These are phyloP conservation scores for Phthorimaea operculella DNA, from an alignment of 1,140 invertebrate genomes.

Conservation along the genomic window DNA sequence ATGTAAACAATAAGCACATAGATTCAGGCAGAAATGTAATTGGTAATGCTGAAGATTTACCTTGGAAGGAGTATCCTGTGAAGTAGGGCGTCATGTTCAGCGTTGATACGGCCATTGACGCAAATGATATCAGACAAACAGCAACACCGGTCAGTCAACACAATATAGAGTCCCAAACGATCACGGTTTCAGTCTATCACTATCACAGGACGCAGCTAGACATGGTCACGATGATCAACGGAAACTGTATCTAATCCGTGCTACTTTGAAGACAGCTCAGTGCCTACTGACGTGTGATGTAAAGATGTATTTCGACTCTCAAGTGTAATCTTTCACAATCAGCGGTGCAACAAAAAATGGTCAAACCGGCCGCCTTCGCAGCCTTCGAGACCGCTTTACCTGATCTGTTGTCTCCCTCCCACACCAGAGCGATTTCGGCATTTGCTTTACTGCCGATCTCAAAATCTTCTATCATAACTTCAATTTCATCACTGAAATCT, in stretches of 20 bases:
- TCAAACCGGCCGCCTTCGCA: slow-evolving; percentile 62
- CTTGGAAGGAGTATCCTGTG: slow-evolving; percentile 91
- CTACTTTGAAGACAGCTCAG: slow-evolving; percentile 66
- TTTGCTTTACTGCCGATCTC: slow-evolving; percentile 15
- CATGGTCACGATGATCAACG: slow-evolving; percentile 50
- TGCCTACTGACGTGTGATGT: slow-evolving; percentile 67
- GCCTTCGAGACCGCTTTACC: slow-evolving; percentile 49
- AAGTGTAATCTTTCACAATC: slow-evolving; percentile 68
- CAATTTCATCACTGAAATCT: neutral
- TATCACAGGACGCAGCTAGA: slow-evolving; percentile 53
- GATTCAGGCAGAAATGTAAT: neutral
- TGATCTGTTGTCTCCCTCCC: slow-evolving; percentile 51
- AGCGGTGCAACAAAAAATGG: slow-evolving; percentile 66
- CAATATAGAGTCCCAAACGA: slow-evolving; percentile 48
- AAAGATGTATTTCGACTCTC: slow-evolving; percentile 69
- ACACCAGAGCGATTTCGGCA: slow-evolving; percentile 24
- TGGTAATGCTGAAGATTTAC: slow-evolving; percentile 64
- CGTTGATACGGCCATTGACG: slow-evolving; percentile 82
- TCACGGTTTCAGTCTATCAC: slow-evolving; percentile 58
- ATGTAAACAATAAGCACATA: no score
- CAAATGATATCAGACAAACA: slow-evolving; percentile 8
- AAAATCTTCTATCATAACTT: slow-evolving; percentile 20
- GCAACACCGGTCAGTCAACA: slow-evolving; percentile 36
- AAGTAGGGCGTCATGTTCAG: slow-evolving; percentile 90
- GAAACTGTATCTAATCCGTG: slow-evolving; percentile 62